A percentile compares a stretch with the other conserved stretches of the same genome.
Conservation (phyloP, 2,113 vertebrate species). For the Hippocampus mohnikei region DNA sequence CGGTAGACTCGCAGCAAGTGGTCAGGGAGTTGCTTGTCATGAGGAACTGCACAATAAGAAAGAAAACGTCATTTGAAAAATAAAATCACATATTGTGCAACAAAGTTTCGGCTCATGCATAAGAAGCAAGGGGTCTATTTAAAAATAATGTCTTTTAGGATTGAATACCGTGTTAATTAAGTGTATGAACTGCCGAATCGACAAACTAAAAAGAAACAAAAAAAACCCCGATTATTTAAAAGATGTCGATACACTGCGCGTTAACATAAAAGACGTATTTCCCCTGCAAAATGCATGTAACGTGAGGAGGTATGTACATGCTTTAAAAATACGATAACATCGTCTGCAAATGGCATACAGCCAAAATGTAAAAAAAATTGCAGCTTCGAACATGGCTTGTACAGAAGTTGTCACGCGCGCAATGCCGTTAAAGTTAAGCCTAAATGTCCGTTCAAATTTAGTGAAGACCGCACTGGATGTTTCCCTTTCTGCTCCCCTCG, state of each 20-base stretch:
- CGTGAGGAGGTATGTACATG: background rate
- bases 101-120: background rate
- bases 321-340: conserved; percentile 36
- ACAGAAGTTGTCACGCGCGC: conserved; percentile 57
- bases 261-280: background rate
- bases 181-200: background rate
- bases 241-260: background rate
- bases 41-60: conserved; percentile 79
- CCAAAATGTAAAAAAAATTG: conserved; percentile 51
- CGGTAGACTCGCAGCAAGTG: conserved; percentile 93
- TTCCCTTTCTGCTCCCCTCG: conserved; percentile 29
- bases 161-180: background rate
- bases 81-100: background rate
- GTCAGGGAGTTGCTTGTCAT: conserved; percentile 96
- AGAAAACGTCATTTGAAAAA: too few relatives aligned
- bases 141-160: background rate
- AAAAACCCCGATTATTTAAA: background rate
- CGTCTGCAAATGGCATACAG: conserved; percentile 60
- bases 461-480: conserved; percentile 29
- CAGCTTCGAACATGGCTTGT: conserved; percentile 39
- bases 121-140: background rate
- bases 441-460: conserved; percentile 59
- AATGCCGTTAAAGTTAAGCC: conserved; percentile 65
- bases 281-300: background rate
- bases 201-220: background rate